Evolutionary conservation across 2,888 invertebrate species (phyloP), one percentile per base, ranked within the genome.

Genomic region (Dastarcus helophoroides): DNA sequence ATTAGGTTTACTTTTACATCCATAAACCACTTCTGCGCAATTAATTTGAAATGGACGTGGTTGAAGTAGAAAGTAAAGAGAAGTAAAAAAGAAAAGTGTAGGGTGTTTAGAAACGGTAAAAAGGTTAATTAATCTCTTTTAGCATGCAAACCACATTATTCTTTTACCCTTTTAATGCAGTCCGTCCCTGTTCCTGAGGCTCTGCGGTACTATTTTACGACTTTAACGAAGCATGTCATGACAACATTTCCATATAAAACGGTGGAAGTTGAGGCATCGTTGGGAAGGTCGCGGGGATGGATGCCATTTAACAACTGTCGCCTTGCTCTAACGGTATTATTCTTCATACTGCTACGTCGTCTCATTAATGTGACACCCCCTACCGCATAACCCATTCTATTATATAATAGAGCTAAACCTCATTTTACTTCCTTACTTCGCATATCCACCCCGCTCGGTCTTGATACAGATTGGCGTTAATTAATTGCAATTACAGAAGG

Each of bases 221-320:
- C 53, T 58, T 54, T 55, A 59, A 59, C 59, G 59, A 58, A 57
- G 54, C 59, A 53, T 57, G 56, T 54, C 58, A 51, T 46, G 47
- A 45, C 47, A 43, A 45, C 47, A 48, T 51, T 50, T 49, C 47
- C 48, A 49, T 47, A 48, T 48, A 50, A 47, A 50, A 49, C 45
- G 48, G 39, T 38, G 42, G 40, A 38, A 41, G 37, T 37, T 40
- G 36, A 42, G 35, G 32, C 46, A 44, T 44, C 44, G 43, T 36
- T 37, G 48, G 48, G 47, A 50, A 51, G 52, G 50, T 54, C 51
- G 46, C 46, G 38, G 40, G 44, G 47, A 51, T 51, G 47, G 47
- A 44, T 53, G 54, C 50, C 53, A 50, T 54, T 54, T 53, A 50
- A 44, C 50, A 50, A 51, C 50, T 53, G 51, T 51, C 49, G 45